Base-by-base conservation (phyloP, 2,888 invertebrate species). In the Prosapia bicincta region DNA sequence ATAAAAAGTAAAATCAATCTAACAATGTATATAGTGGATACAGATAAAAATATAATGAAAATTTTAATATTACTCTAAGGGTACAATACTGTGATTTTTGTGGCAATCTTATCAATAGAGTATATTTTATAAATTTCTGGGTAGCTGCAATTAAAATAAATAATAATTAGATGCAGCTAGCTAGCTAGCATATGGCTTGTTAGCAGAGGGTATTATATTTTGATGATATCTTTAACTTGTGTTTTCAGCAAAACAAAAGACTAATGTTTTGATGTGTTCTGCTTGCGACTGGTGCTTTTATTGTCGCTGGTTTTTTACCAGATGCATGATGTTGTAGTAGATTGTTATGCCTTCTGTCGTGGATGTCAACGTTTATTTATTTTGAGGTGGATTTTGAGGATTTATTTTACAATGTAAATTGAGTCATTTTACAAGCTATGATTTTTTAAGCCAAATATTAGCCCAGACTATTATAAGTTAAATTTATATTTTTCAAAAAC, bases 131-230 rank as follows among this genome's bases (percentile, higher is more conserved):
- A 20, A 5, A 54, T 54, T 54, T 54, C 54, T 54, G 54, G 54
- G 20, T 54, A 54, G 54, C 54, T 54, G 54, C 20, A 20, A 54
- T 54, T 54, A 20, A 54, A 54, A 54, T 54, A 13, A 6, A n/a
- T 2, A 54, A 54, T 54, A 20, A 54, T 54, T 54, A 67, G 26
- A 32, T 9, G 67, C 72, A 67, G 28, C 28, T 24, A 28, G 54
- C 71, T 32, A 43, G 30, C 72, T 76, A 80, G 80, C 78, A 78
- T 74, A 77, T 76, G 76, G 76, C 76, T 76, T 76, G 76, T 76
- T 76, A 76, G 76, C 76, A 76, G 72, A 74, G 76, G 76, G 69
- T 66, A 72, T n/a, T 75, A 54, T 32, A 69, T 69, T 69, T 69
- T 69, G 30, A 23, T 38, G 30, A 69, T 69, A 69, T n/a, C 69